phyloP scores from a whole-genome alignment of 2,797 vertebrate genomes.

The Cyclura pinguis region DNA sequence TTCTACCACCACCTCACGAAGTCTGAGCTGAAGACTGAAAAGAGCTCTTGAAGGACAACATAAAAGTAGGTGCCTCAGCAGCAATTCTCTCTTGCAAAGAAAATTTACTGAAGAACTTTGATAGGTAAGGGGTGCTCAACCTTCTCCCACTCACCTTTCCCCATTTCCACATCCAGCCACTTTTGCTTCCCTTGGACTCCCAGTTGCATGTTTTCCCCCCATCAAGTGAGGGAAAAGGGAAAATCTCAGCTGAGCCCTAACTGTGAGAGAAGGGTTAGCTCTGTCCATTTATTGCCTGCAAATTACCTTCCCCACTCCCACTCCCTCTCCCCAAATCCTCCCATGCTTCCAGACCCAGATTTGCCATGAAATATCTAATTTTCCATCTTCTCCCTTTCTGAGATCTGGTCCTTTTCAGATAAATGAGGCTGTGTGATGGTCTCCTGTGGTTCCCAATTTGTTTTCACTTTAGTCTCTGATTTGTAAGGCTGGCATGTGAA shows the following conservation, averaged over 20 bases:
- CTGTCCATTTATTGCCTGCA: background rate
- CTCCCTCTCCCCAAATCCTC: background rate
- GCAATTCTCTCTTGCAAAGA: background rate
- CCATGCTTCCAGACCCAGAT: background rate
- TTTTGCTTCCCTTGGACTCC: background rate
- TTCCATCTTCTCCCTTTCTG: background rate
- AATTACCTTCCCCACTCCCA: background rate
- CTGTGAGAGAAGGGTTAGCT: background rate
- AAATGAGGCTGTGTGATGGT: background rate
- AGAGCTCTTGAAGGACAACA: too few species aligned
- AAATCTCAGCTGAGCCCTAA: background rate
- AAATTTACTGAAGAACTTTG: background rate
- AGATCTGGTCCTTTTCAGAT: background rate
- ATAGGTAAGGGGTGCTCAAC: background rate
- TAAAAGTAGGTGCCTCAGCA: too few species aligned
- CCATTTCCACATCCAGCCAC: background rate
- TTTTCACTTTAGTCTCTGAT: constrained; percentile 13
- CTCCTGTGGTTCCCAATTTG: constrained; percentile 17
- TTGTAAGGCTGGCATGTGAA: background rate
- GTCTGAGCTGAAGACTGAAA: background rate
- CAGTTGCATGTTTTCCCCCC: background rate
- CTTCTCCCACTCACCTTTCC: background rate
- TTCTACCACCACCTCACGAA: background rate
- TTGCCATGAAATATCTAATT: background rate
- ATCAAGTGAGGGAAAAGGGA: background rate